Evolutionary conservation across 1,140 invertebrate genomes (phyloP), one percentile per base, ranked within the genome.

Genomic region (Drosophila nigrodunni): DNA sequence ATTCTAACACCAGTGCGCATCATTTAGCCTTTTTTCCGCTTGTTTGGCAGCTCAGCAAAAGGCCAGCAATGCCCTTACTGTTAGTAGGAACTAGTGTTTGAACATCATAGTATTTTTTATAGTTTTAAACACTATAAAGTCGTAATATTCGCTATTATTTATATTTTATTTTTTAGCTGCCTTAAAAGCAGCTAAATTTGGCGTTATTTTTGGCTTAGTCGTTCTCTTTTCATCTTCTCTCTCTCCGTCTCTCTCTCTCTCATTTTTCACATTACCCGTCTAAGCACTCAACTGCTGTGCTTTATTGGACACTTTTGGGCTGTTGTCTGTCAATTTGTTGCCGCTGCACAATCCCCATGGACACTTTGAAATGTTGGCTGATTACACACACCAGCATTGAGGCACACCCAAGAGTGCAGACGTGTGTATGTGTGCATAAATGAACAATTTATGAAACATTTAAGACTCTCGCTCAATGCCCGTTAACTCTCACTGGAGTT

Each of bases 391-490:
- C 69, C 55, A 58, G 39, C 58, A 55, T 61, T 57, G 58, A 47
- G 49, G 39, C 41, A 71, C 9, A 44, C 4, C 41, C 41, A 13
- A 35, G 2, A 49, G 3, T 3, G 30, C 8, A 11, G 7, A 10
- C 35, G 18, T 37, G 7, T 49, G 15, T 62, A 6, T 30, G 41
- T 71, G 43, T 52, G 60, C 59, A 72, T 72, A 75, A 59, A 65
- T 83, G 80, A 82, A 76, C 80, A 80, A 83, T 82, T 82, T 83
- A 82, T 82, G 54, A 74, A 72, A 65, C 73, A 59, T 74, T 68
- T 69, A 74, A 69, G 49, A 69, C 37, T 13, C 46, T 35, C 25
- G 37, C 61, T 37, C 35, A 41, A 54, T 50, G 52, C 57, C 55
- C 13, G 9, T 9, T 55, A 13, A 18, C 15, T 39, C 52, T 54